A percentile compares a stretch with the other conserved stretches of the same genome.
These are phyloP conservation scores for Ceratina australensis DNA, from an alignment of 1,140 invertebrate species.

Conservation along the genomic window DNA sequence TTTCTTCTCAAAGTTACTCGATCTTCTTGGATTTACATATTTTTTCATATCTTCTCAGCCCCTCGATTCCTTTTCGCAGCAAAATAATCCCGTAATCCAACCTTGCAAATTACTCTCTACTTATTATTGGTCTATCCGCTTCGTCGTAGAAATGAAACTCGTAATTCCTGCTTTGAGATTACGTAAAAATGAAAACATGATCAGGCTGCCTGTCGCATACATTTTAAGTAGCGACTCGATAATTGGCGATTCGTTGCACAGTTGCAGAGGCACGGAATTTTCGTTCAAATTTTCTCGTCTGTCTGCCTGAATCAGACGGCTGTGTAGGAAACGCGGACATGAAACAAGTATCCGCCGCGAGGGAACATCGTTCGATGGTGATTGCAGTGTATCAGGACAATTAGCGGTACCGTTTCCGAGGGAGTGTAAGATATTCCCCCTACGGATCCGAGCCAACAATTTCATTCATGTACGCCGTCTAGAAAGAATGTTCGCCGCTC, in stretches of 20 bases:
- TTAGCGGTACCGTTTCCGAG: conserved; percentile 2
- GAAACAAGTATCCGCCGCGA: background rate
- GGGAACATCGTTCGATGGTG: background rate
- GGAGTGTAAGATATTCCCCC: background rate
- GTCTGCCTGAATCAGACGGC: background rate
- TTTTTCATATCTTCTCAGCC: background rate
- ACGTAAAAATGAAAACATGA: too few species aligned
- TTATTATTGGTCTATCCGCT: background rate
- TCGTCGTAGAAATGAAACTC: too few species aligned
- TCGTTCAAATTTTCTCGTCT: background rate
- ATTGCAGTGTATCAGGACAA: conserved; percentile 10
- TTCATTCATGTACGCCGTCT: background rate
- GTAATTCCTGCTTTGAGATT: too few species aligned
- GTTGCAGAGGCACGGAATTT: background rate
- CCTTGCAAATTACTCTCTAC: background rate
- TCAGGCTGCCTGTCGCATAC: too few species aligned
- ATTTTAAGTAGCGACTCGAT: too few species aligned
- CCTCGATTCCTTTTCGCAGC: background rate
- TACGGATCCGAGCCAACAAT: background rate
- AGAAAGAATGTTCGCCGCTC: background rate
- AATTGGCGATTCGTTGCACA: too few species aligned
- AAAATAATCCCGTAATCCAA: background rate
- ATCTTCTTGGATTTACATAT: conserved; percentile 2
- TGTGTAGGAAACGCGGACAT: background rate
- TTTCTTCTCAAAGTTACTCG: background rate